phyloP scores from a whole-genome alignment of 2,113 vertebrate genomes.

The Terrapene triunguis region DNA sequence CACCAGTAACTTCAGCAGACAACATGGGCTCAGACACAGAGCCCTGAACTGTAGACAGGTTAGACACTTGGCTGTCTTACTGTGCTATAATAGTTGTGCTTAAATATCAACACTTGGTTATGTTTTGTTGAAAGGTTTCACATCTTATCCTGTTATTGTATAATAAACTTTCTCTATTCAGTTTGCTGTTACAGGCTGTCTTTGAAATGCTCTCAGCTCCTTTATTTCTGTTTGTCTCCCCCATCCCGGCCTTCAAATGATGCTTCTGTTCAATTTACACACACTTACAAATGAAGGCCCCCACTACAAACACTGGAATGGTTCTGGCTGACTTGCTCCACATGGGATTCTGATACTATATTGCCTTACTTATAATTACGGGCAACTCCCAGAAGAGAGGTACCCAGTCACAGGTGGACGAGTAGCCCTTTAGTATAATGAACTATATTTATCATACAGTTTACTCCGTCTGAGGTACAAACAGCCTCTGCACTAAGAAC shows the following conservation, averaged over 20 bases:
- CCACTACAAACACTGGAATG: not conserved
- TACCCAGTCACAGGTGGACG: not conserved
- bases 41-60: not conserved
- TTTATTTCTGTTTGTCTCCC: not conserved
- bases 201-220: not conserved
- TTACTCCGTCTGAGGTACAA: not conserved
- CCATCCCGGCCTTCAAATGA: not conserved
- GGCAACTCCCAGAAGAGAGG: not conserved
- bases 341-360: not conserved
- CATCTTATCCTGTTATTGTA: not conserved
- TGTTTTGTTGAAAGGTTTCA: not conserved
- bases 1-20: conserved; percentile 14
- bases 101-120: not conserved
- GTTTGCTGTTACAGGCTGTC: not conserved
- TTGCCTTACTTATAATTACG: not conserved
- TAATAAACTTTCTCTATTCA: conserved; percentile 3
- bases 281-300: not conserved
- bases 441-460: not conserved
- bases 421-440: not conserved
- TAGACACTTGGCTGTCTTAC: not conserved
- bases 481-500: not conserved
- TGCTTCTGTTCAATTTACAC: conserved; percentile 33
- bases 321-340: not conserved
- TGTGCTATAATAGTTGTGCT: not conserved
- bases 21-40: not conserved